phyloP scores from a whole-genome alignment of 1,140 invertebrate genomes.

The Drosophila micromelanica region DNA sequence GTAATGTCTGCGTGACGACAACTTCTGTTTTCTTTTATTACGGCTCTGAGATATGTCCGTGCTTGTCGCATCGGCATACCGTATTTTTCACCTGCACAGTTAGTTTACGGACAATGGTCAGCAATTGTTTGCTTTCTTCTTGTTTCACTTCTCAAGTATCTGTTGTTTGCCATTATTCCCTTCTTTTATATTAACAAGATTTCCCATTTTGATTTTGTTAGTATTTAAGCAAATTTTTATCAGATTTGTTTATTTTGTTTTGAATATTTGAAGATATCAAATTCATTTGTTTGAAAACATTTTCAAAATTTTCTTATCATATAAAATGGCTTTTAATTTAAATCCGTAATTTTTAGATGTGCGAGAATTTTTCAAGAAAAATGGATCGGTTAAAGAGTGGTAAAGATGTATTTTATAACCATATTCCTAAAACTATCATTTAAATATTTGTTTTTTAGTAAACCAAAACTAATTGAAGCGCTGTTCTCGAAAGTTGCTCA shows the following conservation, averaged over 20 bases:
- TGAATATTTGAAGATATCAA: background rate
- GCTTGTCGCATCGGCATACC: background rate
- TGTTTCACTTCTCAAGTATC: conserved; percentile 37
- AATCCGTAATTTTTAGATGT: background rate
- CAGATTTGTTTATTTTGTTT: background rate
- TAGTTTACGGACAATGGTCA: conserved; percentile 55
- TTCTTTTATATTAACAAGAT: conserved; percentile 29
- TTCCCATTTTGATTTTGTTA: conserved; percentile 15
- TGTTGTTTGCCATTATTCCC: conserved; percentile 11
- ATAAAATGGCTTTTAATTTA: background rate
- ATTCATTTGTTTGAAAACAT: background rate
- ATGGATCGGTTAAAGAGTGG: too few species aligned
- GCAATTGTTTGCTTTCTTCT: conserved; percentile 53
- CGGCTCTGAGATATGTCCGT: background rate
- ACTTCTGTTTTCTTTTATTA: conserved; percentile 34
- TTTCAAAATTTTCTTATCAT: background rate
- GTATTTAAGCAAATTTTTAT: background rate
- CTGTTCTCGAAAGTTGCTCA: background rate
- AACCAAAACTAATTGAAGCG: background rate
- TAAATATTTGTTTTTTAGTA: conserved; percentile 1
- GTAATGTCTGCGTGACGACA: conserved; percentile 36
- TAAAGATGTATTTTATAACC: too few species aligned
- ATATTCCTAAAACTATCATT: background rate
- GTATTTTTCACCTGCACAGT: conserved; percentile 42
- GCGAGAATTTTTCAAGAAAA: too few species aligned